These are phyloP conservation scores for Leptarthrus brevirostris DNA, from an alignment of 2,888 invertebrate species.

Conservation along the genomic window DNA sequence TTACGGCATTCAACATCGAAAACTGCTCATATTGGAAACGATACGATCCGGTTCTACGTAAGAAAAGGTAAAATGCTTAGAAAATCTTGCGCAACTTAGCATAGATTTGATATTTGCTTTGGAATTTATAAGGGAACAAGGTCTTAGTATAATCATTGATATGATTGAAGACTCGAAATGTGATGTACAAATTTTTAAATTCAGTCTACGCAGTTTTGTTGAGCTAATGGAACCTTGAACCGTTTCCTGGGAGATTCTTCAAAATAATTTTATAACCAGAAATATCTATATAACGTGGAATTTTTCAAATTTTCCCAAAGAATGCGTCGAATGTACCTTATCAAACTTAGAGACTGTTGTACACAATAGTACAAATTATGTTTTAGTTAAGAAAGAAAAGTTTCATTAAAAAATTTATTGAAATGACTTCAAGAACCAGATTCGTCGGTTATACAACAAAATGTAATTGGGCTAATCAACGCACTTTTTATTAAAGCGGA, in stretches of 20 bases:
- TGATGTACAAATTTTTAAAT: constrained; percentile 78
- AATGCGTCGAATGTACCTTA: constrained; percentile 85
- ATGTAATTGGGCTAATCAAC: too few relatives aligned
- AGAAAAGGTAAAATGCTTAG: constrained; percentile 79
- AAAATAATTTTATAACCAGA: constrained; percentile 86
- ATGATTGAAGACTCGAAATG: constrained; percentile 73
- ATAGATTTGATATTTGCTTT: too few relatives aligned
- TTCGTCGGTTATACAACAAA: too few relatives aligned
- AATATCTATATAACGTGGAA: constrained; percentile 76
- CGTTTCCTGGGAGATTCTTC: too few relatives aligned
- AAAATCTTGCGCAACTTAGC: constrained; percentile 81
- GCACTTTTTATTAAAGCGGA: too few relatives aligned
- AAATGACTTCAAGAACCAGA: constrained; percentile 80
- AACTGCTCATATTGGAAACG: constrained; percentile 84
- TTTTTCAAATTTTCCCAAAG: constrained; percentile 69
- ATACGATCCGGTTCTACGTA: constrained; percentile 76
- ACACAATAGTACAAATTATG: constrained; percentile 85
- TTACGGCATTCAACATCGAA: constrained; percentile 89
- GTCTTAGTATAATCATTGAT: too few relatives aligned
- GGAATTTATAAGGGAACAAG: too few relatives aligned
- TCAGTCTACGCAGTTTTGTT: constrained; percentile 80
- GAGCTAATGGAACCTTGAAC: too few relatives aligned
- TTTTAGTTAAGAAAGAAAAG: constrained; percentile 82
- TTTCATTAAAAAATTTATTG: constrained; percentile 88
- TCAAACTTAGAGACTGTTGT: constrained; percentile 94